Evolutionary conservation across 2,113 vertebrate species (phyloP), one percentile per base, ranked within the genome.

Genomic region (Hippoglossus stenolepis): DNA sequence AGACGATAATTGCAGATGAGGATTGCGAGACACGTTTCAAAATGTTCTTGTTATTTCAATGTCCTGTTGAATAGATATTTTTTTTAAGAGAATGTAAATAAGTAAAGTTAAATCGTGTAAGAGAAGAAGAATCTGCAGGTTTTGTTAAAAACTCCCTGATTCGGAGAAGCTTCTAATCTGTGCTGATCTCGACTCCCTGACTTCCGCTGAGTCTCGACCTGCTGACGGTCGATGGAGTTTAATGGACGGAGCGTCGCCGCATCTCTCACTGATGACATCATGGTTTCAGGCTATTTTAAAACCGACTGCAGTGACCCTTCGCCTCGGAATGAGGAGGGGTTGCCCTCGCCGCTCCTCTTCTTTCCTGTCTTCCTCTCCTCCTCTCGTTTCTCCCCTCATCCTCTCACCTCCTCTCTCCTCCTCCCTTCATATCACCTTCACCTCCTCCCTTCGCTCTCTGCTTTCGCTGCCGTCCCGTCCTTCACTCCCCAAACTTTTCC

Each of bases 211-310:
- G 64, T 62, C 56, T 74, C 47, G 64, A 64, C 71, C 62, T 63
- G 23, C 58, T 0, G 63, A 63, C 47, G 78, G 70, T 89, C 73
- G 68, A 84, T 86, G 35, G 61, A 10, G 59, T 80, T 82, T 83
- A 75, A 86, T 73, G 82, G 81, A 75, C 21, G 1, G 31, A 63
- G 47, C 21, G 14, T 45, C 51, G 51, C 51, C 3, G 51, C 51
- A 21, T 54, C 51, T 21, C 20, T n/a, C 51, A 3, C 18, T 14
- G 61, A 73, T 91, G 88, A 90, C 88, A 83, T 90, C 87, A 90
- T 85, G 69, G 65, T 66, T 75, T 84, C 70, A 17, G 67, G 81
- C 79, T 90, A 90, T 91, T 89, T 91, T 75, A 79, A 73, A 91
- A 87, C 0, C 0, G 60, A 73, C 78, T 71, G 82, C 86, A 77